These are phyloP conservation scores for silkworm (Bombyx mori) DNA, from an alignment of 1,140 invertebrate species.

Conservation along the genomic window DNA sequence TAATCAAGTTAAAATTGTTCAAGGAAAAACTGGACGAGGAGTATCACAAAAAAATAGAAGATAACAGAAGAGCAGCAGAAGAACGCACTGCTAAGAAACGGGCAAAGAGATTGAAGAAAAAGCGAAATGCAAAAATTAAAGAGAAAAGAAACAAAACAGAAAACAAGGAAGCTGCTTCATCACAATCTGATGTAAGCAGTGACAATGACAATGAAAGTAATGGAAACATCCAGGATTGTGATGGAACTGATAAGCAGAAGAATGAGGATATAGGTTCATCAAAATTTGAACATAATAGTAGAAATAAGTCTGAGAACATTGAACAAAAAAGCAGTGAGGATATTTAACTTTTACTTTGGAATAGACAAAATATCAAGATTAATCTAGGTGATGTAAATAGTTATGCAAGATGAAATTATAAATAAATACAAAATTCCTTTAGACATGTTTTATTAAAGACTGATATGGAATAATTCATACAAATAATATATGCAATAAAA, in stretches of 20 bases:
- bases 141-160: conserved; percentile 66
- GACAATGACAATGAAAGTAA: conserved; percentile 1
- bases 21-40: conserved; percentile 86
- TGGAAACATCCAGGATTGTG: conserved; percentile 3
- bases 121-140: conserved; percentile 73
- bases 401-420: not conserved
- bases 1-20: conserved; percentile 8
- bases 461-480: too few species aligned
- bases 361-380: not conserved
- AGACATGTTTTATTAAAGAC: too few species aligned
- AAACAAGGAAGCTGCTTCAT: conserved; percentile 29
- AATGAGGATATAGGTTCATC: conserved; percentile 2
- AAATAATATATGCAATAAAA: too few species aligned
- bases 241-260: conserved; percentile 11
- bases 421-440: not conserved
- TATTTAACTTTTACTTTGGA: not conserved
- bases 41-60: conserved; percentile 85
- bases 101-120: conserved; percentile 86
- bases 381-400: not conserved
- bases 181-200: conserved; percentile 35
- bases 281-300: conserved; percentile 3
- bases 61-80: conserved; percentile 83
- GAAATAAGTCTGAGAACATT: not conserved
- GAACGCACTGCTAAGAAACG: conserved; percentile 88
- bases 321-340: not conserved